A percentile compares a stretch with the other conserved stretches of the same genome.
phyloP scores from a whole-genome alignment of 2,888 invertebrate species.

The Dastarcus helophoroides region DNA sequence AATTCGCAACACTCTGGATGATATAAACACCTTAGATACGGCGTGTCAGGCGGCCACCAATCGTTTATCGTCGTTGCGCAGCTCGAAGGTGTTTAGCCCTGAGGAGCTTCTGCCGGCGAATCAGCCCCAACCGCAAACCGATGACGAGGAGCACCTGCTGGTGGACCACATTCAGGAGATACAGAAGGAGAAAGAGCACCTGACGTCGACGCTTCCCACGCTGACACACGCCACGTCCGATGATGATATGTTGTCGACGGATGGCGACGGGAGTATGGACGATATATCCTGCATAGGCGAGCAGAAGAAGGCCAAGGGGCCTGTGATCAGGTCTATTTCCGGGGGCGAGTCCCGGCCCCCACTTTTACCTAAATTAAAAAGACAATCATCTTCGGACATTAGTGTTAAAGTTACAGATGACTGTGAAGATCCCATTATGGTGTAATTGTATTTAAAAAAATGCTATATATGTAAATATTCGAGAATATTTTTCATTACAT shows the following conservation, averaged over 20 bases:
- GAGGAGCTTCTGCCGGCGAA: slow-evolving; percentile 40
- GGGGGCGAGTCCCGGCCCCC: slow-evolving; percentile 27
- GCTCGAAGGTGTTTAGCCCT: slow-evolving; percentile 57
- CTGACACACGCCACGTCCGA: slow-evolving; percentile 76
- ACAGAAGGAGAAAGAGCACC: slow-evolving; percentile 67
- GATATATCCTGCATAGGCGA: slow-evolving; percentile 40
- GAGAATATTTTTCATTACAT: neutral
- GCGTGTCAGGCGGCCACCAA: slow-evolving; percentile 78
- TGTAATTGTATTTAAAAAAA: slow-evolving; percentile 22
- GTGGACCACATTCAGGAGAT: slow-evolving; percentile 72
- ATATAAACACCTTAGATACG: slow-evolving; percentile 81
- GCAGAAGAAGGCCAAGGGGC: slow-evolving; percentile 26
- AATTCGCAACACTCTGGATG: slow-evolving; percentile 73
- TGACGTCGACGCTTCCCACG: slow-evolving; percentile 69
- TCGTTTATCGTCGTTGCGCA: slow-evolving; percentile 64
- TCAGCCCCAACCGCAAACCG: slow-evolving; percentile 32
- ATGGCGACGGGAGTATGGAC: slow-evolving; percentile 64
- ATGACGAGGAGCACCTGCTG: slow-evolving; percentile 63
- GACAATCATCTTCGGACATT: slow-evolving; percentile 36
- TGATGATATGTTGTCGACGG: slow-evolving; percentile 73
- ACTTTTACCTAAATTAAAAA: slow-evolving; percentile 30
- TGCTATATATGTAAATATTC: slow-evolving; percentile 15
- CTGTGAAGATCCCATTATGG: slow-evolving; percentile 37
- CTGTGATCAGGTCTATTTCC: slow-evolving; percentile 34
- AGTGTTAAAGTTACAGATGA: slow-evolving; percentile 33